Percentiles rank a stretch among this genome's conserved stretches.
These are phyloP conservation scores for Astreopora myriophthalma DNA, from an alignment of 64 coral and sea anemone genomes.

Conservation along the genomic window DNA sequence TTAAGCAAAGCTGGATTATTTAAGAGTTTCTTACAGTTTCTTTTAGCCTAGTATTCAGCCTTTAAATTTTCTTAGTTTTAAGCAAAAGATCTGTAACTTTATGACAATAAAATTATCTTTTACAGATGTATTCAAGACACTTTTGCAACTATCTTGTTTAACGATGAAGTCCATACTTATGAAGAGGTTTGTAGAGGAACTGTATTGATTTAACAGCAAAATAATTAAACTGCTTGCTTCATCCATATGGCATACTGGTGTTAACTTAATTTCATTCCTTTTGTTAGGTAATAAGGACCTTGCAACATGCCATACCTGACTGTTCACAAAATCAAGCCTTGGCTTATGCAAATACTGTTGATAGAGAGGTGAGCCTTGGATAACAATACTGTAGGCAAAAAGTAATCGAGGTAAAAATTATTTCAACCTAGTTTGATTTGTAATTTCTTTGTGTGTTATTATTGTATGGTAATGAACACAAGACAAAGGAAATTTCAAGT, in stretches of 20 bases:
- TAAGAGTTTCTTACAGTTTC: no score
- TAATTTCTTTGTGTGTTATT: no score
- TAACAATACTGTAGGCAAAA: background rate
- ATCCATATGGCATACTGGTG: background rate
- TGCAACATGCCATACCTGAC: slow-evolving; percentile 73
- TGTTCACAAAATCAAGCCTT: slow-evolving; percentile 71
- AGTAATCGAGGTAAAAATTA: no score
- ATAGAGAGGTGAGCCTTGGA: slow-evolving; percentile 74
- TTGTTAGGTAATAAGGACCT: slow-evolving; percentile 69
- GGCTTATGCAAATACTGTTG: slow-evolving; percentile 88
- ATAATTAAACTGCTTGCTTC: background rate
- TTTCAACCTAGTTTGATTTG: no score
- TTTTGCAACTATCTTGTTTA: slow-evolving; percentile 85
- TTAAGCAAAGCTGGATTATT: no score
- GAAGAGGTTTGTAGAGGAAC: slow-evolving; percentile 70
- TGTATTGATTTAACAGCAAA: background rate
- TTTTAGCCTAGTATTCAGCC: background rate
- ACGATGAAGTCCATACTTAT: slow-evolving; percentile 94
- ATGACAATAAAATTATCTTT: background rate
- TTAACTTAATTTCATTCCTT: background rate
- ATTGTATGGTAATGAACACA: background rate
- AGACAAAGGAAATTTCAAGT: no score
- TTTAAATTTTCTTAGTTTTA: background rate
- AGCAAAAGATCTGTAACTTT: background rate
- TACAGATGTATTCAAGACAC: slow-evolving; percentile 82